A percentile compares a stretch with the other conserved stretches of the same genome.
Conservation (phyloP, 2,113 vertebrate species). For the Okapia johnstoni region DNA sequence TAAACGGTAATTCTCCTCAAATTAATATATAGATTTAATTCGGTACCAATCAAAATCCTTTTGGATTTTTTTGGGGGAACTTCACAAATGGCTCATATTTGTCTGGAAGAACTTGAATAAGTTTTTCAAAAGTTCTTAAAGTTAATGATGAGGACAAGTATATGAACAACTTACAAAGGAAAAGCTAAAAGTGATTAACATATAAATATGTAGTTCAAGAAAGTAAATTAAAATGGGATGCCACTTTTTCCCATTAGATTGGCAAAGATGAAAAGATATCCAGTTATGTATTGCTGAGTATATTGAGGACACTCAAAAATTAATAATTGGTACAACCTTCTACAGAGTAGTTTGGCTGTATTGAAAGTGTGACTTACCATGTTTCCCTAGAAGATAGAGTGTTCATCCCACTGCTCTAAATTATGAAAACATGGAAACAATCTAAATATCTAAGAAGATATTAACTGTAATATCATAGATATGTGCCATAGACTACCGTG, state of each 20-base stretch:
- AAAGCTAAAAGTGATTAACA: neutral
- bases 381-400: neutral
- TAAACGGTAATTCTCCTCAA: neutral
- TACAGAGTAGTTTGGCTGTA: neutral
- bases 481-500: neutral
- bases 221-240: neutral
- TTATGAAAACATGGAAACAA: neutral
- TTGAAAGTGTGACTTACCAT: neutral
- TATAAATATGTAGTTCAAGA: neutral
- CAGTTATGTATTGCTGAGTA: neutral
- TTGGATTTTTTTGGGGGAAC: neutral
- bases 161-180: neutral
- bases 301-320: neutral
- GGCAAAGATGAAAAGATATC: neutral
- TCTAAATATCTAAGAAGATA: neutral
- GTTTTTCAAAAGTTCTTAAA: neutral
- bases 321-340: neutral
- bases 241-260: neutral
- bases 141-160: neutral
- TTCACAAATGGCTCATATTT: neutral
- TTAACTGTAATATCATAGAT: neutral
- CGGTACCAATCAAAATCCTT: neutral
- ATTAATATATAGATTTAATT: neutral
- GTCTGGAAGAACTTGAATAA: neutral
- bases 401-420: neutral